Evolutionary conservation across 2,797 vertebrate genomes (phyloP).

Genomic region (Loris lydekkerianus): DNA sequence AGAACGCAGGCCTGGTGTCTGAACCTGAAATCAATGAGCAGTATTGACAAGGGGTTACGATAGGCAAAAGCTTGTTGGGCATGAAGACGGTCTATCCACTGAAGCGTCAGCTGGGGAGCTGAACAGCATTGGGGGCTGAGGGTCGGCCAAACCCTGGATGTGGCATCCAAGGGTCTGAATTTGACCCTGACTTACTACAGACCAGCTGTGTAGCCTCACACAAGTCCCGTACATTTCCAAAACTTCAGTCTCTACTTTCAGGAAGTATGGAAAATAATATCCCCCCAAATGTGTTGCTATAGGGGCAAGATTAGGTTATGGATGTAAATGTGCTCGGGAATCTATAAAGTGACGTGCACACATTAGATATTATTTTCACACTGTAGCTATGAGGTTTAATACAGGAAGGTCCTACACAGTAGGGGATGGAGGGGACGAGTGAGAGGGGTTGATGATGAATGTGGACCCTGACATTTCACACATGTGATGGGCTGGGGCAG

Average conservation of each 20-base stretch:
- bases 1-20: background rate
- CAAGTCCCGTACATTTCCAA: background rate
- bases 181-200: background rate
- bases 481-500: background rate
- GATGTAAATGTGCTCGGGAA: background rate
- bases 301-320: background rate
- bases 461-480: background rate
- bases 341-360: background rate
- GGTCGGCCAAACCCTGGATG: background rate
- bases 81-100: background rate
- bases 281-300: no score
- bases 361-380: background rate
- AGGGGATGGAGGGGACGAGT: background rate
- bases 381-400: background rate
- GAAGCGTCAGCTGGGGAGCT: background rate
- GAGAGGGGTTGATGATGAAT: background rate
- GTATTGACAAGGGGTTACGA: fast-evolving
- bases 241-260: background rate
- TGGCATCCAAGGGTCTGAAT: background rate
- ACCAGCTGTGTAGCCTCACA: background rate
- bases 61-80: background rate
- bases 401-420: background rate
- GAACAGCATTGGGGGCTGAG: background rate
- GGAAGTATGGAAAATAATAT: background rate
- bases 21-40: background rate